Evolutionary conservation across 2,797 vertebrate genomes (phyloP), one percentile per base, ranked within the genome.

Genomic region (Hippocampus kuda): DNA sequence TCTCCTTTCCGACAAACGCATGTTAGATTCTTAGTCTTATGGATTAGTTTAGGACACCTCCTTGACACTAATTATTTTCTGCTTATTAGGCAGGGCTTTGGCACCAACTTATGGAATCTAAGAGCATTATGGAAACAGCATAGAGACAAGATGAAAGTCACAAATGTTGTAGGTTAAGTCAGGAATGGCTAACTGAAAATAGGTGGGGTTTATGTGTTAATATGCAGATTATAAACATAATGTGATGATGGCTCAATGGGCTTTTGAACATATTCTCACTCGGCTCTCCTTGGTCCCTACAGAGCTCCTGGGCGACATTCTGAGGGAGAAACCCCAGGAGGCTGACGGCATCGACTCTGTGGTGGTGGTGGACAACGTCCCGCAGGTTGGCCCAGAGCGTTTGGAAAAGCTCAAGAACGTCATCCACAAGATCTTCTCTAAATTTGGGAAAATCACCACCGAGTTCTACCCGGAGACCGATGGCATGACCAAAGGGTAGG

Each of bases 381-480:
- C 96, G 65, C 95, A 98, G 86, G 95, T 99, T 38, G 96, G 95
- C 63, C 95, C 93, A 0, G 95, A 98, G 73, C 90, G 96, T 3
- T 83, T 98, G 69, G 97, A 99, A 79, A 99, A 99, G 67, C 91
- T 99, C 8, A 98, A 95, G 79, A 99, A 99, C 3, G 97, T 99
- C 81, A 94, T 99, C 73, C 93, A 97, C 81, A 98, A 99, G 89
- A 96, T 99, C 80, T 99, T 99, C 86, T 98, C 97, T 68, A 99
- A 96, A 81, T 99, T 99, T 67, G 96, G 97, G 53, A 98, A 97
- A 84, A 97, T 99, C 85, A 94, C 93, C 44, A 98, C 94, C 2
- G 97, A 99, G 78, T 97, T 93, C 84, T 99, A 98, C 27, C 95
- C 97, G 0, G 94, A 97, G n/a, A 89, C 87, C 48, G 97, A 99